phyloP scores from a whole-genome alignment of 1,140 invertebrate species.

The Protaetia brevitarsis region DNA sequence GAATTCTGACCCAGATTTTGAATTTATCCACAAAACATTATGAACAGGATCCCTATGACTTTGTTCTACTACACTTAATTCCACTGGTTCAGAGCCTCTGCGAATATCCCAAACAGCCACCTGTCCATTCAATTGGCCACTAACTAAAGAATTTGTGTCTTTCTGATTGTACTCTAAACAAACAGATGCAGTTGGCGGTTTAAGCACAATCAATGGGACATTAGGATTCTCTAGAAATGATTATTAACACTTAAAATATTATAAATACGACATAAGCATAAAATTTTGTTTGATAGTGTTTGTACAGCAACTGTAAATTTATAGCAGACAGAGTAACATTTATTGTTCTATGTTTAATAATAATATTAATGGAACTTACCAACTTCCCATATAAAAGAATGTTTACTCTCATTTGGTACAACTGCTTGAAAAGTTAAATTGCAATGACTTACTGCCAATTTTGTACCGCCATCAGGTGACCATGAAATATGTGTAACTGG shows the following conservation, averaged over 20 bases:
- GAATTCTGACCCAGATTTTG: constrained; percentile 85
- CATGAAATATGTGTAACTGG: constrained; percentile 84
- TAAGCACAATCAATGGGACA: constrained; percentile 74
- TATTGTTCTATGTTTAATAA: background rate
- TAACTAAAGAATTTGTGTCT: constrained; percentile 80
- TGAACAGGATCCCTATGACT: constrained; percentile 76
- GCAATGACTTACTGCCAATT: constrained; percentile 83
- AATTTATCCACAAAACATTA: constrained; percentile 77
- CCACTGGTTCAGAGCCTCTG: constrained; percentile 66
- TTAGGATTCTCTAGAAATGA: constrained; percentile 80
- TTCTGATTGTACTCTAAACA: constrained; percentile 92
- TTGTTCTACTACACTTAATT: constrained; percentile 55
- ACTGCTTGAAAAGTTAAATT: constrained; percentile 75
- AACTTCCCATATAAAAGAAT: constrained; percentile 90
- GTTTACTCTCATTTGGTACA: constrained; percentile 59
- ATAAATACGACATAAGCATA: background rate
- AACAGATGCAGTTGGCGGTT: constrained; percentile 71
- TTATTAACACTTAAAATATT: background rate
- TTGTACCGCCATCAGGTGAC: constrained; percentile 81
- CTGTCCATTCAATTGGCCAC: constrained; percentile 87
- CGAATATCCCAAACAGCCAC: constrained; percentile 81
- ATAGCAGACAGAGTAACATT: background rate
- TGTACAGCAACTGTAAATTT: background rate
- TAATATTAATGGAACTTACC: constrained; percentile 56
- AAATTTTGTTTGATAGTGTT: background rate